Evolutionary conservation across 23 tunicate species (phyloP).

Genomic region (Ascidia mentula): DNA sequence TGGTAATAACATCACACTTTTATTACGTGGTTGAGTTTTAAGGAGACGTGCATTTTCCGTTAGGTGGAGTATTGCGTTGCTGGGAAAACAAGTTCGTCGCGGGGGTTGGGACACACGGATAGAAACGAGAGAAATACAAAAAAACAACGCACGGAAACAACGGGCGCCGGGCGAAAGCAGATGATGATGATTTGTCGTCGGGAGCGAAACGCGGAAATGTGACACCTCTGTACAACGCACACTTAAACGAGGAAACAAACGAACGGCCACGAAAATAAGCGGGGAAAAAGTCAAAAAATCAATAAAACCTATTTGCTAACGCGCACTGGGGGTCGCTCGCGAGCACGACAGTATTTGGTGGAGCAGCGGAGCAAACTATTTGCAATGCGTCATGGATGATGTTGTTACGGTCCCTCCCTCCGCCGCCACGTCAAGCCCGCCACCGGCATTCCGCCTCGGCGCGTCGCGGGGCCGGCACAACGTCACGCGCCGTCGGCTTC

Average conservation of each 20-base stretch:
- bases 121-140: neutral
- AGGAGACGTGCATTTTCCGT: too few relatives aligned
- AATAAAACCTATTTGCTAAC: neutral
- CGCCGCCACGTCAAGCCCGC: neutral
- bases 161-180: too few relatives aligned
- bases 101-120: neutral
- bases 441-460: neutral
- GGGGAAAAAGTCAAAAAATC: neutral
- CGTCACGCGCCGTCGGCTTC: neutral
- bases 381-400: slow-evolving; percentile 3
- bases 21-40: too few relatives aligned
- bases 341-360: neutral
- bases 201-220: neutral
- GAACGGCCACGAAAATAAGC: neutral
- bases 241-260: too few relatives aligned
- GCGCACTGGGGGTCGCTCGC: neutral
- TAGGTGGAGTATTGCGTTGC: too few relatives aligned
- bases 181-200: neutral
- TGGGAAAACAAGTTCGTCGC: neutral
- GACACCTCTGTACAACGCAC: slow-evolving; percentile 11
- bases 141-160: neutral
- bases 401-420: neutral
- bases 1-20: too few relatives aligned
- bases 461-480: neutral
- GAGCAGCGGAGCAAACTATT: neutral